Evolutionary conservation across 53 echinoderm and acorn worm species (phyloP), one percentile per base, ranked within the genome.

Genomic region (Zoroaster sp.): DNA sequence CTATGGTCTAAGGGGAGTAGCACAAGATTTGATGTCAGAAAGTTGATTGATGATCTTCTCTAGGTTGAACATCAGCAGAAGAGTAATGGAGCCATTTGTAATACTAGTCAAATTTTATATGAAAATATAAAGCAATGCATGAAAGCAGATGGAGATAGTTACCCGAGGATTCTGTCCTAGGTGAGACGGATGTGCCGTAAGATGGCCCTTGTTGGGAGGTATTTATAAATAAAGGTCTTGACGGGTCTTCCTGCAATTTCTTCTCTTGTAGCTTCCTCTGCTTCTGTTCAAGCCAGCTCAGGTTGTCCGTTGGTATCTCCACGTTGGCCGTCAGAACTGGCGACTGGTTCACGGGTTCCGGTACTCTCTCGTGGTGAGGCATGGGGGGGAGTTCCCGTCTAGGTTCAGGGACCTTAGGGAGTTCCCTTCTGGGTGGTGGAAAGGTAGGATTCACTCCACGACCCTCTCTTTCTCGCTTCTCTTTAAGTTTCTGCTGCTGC

Each of bases 401-500:
- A 14, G 34, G 52, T 52, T 74, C 33, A 8, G 59, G 74, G 1
- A 37, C 68, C 11, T 77, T 69, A 11, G 88, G 78, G 38, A 41
- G 70, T 78, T 80, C 70, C 72, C 45, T 78, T 49, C 3, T 79
- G 14, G 79, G 71, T 47, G 80, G 33, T 32, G 69, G 85, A 69
- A 77, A 72, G 72, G 81, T 83, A 47, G 93, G 72, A 28, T 66
- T 30, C 6, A 6, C 17, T 5, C 15, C 67, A 7, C n/a, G 59
- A 18, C 74, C 81, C 46, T 94, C 96, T 43, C 91, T 86, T 33
- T 91, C 90, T 32, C 91, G 86, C 49, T 93, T 94, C 87, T 94
- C 96, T 46, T 91, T 89, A 12, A 96, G 82, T 46, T 93, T 99
- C 59, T 93, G 88, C 77, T 99, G 99, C 83, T 99, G 99, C 79